Base-by-base conservation (phyloP, 2,888 invertebrate genomes). In the Cheilosia grossa region DNA sequence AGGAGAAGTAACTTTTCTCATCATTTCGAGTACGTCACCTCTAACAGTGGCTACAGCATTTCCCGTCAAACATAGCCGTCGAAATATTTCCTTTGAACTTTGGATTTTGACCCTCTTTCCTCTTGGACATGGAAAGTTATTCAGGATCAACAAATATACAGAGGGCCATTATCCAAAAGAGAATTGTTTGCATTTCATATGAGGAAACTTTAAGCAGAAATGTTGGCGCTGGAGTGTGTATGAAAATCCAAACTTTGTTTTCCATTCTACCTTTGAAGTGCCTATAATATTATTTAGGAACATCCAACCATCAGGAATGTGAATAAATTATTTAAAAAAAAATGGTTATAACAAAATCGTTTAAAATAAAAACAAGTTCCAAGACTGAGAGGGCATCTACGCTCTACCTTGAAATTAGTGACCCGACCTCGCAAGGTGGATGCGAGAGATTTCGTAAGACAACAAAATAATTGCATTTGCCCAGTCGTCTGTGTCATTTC, bases 151-250 rank as follows among this genome's bases (percentile, higher is more conserved):
- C 74, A 83, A 83, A 83, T 80, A 74, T 74, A 67, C 83, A 80
- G 69, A 74, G 15, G 10, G 69, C 80, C 64, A 83, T 83, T 83
- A 79, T 83, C 83, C 64, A 59, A 80, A 83, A 59, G 79, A 74
- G 80, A 80, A 83, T 83, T 80, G 83, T 83, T 83, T 83, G 80
- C 83, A 83, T 83, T 80, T 83, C 80, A 83, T 75, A 83, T 83
- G 83, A 83, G 74, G 58, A 79, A 83, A 83, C 61, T 82, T 82
- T 73, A 63, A 54, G 82, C 37, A 13, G 37, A 37, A 64, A 66
- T 9, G 53, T 4, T 10, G 17, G 40, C 2, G 40, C n/a, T 7
- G 24, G 17, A 30, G 6, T 53, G 19, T 58, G 42, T 40, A 15
- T 70, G 63, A 59, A 66, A 74, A 74, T 10, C 19, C 2, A 58